phyloP scores from a whole-genome alignment of 2,113 vertebrate species.

The Rattus rattus region DNA sequence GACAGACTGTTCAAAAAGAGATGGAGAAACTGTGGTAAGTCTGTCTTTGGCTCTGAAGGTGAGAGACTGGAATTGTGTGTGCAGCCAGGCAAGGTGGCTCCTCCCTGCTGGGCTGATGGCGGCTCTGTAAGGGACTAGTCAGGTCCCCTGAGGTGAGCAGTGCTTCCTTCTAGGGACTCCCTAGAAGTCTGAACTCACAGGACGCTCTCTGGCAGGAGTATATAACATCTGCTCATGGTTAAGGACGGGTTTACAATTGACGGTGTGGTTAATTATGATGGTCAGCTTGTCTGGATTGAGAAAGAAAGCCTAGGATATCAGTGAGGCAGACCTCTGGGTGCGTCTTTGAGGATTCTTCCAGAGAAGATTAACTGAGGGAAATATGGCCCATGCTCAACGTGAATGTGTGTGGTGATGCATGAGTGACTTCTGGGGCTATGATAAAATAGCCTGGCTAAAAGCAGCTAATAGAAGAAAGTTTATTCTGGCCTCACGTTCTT shows the following conservation, averaged over 20 bases:
- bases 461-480: background rate
- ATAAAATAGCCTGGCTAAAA: background rate
- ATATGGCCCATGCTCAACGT: too few species aligned
- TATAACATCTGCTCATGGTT: background rate
- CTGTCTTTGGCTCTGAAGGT: constrained; percentile 78
- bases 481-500: background rate
- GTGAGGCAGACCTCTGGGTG: background rate
- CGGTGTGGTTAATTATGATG: background rate
- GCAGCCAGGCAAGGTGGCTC: constrained; percentile 29
- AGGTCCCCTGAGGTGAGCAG: background rate
- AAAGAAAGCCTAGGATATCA: background rate
- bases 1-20: constrained; percentile 81
- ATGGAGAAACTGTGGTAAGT: constrained; percentile 68
- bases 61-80: constrained; percentile 70
- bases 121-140: background rate
- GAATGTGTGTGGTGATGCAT: background rate
- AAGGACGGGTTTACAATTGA: background rate
- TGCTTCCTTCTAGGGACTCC: constrained; percentile 25
- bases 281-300: background rate
- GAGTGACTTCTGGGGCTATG: background rate
- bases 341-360: background rate
- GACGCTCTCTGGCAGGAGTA: background rate
- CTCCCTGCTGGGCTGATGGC: constrained; percentile 38
- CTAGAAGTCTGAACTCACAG: background rate
- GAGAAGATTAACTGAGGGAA: background rate